Percentiles rank a stretch among this genome's conserved stretches.
Conservation (phyloP, 2,797 vertebrate species). For the Xiphorhynchus erythropygius region DNA sequence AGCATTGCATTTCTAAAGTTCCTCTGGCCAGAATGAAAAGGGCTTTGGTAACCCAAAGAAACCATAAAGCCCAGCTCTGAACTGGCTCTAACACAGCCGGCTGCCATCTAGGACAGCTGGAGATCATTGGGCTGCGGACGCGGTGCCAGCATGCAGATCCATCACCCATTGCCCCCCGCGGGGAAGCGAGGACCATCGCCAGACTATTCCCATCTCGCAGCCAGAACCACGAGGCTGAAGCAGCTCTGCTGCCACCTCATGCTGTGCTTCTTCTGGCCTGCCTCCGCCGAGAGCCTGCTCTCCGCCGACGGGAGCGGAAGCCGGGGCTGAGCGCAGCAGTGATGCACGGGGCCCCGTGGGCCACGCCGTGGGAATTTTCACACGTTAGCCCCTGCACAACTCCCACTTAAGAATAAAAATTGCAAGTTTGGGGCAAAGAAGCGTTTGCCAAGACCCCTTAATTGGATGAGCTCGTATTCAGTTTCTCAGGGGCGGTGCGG, state of each 20-base stretch:
- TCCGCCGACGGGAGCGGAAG: neutral
- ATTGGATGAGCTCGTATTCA: neutral
- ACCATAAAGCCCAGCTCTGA: neutral
- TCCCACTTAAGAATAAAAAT: slow-evolving; percentile 34
- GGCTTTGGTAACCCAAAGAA: slow-evolving; percentile 7
- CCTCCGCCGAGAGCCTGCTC: neutral
- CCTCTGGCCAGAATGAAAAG: neutral
- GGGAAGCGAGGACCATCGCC: slow-evolving; percentile 18
- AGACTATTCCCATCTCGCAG: slow-evolving; percentile 45
- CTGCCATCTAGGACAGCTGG: slow-evolving; percentile 37
- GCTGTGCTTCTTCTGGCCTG: slow-evolving; percentile 39
- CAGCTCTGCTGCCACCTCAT: slow-evolving; percentile 26
- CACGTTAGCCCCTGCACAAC: slow-evolving; percentile 26
- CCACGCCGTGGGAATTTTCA: neutral
- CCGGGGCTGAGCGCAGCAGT: neutral
- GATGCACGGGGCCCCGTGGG: neutral
- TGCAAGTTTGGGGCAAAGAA: neutral
- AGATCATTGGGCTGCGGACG: neutral
- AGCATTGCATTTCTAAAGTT: neutral
- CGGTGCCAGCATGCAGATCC: neutral
- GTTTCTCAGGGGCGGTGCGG: neutral
- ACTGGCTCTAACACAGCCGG: neutral
- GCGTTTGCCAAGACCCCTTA: neutral
- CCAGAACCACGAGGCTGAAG: slow-evolving; percentile 30
- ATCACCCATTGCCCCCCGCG: neutral